Conservation (phyloP, 2,797 vertebrate genomes). For the Aplochiton taeniatus region DNA sequence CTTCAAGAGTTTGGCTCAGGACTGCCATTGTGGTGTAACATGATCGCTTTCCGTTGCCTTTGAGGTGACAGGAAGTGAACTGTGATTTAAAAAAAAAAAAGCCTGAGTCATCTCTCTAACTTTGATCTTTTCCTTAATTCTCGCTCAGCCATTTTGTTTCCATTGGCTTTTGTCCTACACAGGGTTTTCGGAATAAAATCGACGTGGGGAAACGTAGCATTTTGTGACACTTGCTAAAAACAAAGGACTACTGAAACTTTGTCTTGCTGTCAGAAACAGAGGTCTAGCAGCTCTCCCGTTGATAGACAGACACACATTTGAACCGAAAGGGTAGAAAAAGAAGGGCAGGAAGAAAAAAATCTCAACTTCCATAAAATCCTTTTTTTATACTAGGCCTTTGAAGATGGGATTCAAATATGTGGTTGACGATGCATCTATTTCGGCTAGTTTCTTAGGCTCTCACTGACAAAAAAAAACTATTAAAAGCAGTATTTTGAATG, state of each 20-base stretch:
- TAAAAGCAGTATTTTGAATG: too few relatives aligned
- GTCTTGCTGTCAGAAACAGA: background rate
- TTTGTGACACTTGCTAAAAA: slow-evolving; percentile 3
- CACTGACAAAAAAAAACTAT: too few relatives aligned
- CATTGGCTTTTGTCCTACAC: slow-evolving; percentile 18
- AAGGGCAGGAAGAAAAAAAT: too few relatives aligned
- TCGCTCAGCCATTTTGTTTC: slow-evolving; percentile 7
- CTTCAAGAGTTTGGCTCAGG: background rate
- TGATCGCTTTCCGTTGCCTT: background rate
- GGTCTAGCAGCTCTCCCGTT: too few relatives aligned
- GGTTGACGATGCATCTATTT: too few relatives aligned
- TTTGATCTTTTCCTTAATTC: slow-evolving; percentile 16
- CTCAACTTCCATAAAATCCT: too few relatives aligned
- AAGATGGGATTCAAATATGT: too few relatives aligned
- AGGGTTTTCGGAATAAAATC: slow-evolving; percentile 10
- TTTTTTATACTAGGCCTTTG: too few relatives aligned
- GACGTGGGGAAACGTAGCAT: slow-evolving; percentile 14
- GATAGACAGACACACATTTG: too few relatives aligned
- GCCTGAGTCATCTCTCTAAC: slow-evolving; percentile 39
- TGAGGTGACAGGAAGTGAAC: background rate
- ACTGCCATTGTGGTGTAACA: background rate
- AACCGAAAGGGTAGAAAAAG: too few relatives aligned
- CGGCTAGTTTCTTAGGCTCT: too few relatives aligned
- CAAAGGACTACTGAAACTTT: background rate
- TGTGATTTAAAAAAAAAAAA: slow-evolving; percentile 25